phyloP scores from a whole-genome alignment of 2,113 vertebrate genomes.

The Eudyptes chrysolophus region DNA sequence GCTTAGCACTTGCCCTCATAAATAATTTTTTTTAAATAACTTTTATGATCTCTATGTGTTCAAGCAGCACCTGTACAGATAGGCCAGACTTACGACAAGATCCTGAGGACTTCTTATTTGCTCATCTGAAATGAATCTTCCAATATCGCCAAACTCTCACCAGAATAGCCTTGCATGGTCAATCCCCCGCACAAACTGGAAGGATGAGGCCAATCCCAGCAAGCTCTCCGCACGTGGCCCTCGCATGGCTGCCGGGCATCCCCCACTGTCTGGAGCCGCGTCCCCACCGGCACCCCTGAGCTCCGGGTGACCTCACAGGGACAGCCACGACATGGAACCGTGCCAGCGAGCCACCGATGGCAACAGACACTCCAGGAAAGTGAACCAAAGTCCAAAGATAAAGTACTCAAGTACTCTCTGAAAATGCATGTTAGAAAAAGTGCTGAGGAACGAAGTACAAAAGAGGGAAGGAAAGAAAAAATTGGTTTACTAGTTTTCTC shows the following conservation, averaged over 20 bases:
- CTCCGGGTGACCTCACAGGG: background rate
- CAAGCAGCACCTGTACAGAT: background rate
- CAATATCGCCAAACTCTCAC: background rate
- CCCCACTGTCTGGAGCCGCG: background rate
- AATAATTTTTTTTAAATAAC: background rate
- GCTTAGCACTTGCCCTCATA: background rate
- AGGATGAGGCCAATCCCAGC: background rate
- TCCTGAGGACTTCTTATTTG: background rate
- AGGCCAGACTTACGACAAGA: rapidly evolving
- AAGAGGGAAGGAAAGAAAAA: background rate
- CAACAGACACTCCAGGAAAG: background rate
- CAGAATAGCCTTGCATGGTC: background rate
- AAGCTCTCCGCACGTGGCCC: background rate
- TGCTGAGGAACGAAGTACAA: background rate
- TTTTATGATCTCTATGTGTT: rapidly evolving
- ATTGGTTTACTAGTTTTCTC: background rate
- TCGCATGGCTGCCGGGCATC: rapidly evolving
- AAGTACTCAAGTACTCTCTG: background rate
- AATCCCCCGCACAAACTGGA: rapidly evolving
- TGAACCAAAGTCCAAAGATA: background rate
- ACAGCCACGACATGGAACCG: rapidly evolving
- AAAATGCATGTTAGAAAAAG: background rate
- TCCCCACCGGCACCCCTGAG: background rate
- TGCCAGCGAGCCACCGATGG: rapidly evolving
- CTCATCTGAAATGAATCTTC: background rate